phyloP scores from a whole-genome alignment of 2,888 invertebrate species.

The Villa cingulata region DNA sequence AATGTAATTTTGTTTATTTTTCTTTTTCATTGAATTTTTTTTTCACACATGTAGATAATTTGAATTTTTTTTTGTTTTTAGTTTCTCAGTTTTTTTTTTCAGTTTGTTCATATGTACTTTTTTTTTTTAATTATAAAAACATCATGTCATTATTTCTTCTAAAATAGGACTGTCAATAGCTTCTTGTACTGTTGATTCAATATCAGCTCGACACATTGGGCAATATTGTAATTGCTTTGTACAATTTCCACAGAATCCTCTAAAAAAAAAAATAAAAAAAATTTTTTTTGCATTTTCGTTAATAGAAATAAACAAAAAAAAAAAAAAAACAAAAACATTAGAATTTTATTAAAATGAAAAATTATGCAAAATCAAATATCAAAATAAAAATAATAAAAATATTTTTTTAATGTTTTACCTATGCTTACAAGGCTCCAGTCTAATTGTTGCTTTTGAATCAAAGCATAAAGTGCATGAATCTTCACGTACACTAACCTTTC shows the following conservation, averaged over 20 bases:
- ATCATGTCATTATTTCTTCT: constrained; percentile 15
- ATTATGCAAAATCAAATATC: no score
- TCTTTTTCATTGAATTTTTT: background rate
- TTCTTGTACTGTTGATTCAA: constrained; percentile 20
- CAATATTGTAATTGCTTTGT: constrained; percentile 66
- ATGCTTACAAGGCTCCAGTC: constrained; percentile 70
- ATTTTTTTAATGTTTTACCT: constrained; percentile 41
- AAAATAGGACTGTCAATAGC: constrained; percentile 17
- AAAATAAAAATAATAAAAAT: background rate
- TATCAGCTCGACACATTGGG: constrained; percentile 63
- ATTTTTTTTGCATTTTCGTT: no score
- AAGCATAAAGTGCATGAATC: constrained; percentile 81
- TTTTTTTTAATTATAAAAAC: background rate
- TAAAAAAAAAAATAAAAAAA: constrained; percentile 37
- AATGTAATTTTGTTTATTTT: background rate
- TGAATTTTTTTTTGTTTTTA: background rate
- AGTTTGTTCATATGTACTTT: background rate
- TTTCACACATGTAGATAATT: constrained; percentile 5
- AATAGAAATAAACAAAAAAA: background rate
- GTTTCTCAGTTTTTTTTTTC: no score
- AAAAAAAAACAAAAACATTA: constrained; percentile 7
- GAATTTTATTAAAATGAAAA: no score
- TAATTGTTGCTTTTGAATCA: constrained; percentile 60
- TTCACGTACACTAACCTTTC: constrained; percentile 60
- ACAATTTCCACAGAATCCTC: constrained; percentile 75